Evolutionary conservation across 1,140 invertebrate genomes (phyloP).

Genomic region (Papilio glaucus): DNA sequence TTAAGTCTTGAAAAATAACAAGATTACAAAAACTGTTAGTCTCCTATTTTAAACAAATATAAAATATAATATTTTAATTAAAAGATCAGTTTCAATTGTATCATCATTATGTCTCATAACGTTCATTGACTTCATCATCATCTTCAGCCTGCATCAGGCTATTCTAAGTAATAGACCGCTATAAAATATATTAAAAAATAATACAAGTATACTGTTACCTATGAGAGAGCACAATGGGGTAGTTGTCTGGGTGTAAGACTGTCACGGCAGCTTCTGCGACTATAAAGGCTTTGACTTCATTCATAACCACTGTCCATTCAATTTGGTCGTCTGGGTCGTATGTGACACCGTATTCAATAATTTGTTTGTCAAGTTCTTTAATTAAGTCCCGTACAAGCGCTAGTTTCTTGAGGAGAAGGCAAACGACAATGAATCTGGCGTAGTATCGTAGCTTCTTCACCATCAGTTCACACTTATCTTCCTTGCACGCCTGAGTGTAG

Average conservation of each 20-base stretch:
- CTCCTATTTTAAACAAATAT: not conserved
- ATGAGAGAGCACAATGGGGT: conserved; percentile 90
- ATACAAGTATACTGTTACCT: conserved; percentile 84
- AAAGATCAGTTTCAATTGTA: not conserved
- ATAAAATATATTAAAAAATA: not conserved
- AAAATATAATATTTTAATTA: not conserved
- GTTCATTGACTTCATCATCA: not conserved
- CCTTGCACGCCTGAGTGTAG: conserved; percentile 96
- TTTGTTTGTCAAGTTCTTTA: conserved; percentile 94
- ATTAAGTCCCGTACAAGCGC: conserved; percentile 96
- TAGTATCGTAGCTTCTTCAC: conserved; percentile 99
- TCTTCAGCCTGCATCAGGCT: not conserved
- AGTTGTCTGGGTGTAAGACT: conserved; percentile 93
- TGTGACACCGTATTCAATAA: conserved; percentile 96
- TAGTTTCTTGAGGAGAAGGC: conserved; percentile 96
- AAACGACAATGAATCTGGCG: conserved; percentile 98
- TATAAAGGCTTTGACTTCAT: conserved; percentile 97
- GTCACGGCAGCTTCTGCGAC: conserved; percentile 95
- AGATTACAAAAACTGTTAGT: not conserved
- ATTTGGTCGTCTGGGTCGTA: conserved; percentile 98
- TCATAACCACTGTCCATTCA: conserved; percentile 97
- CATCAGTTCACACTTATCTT: conserved; percentile 97
- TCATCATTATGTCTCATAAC: not conserved
- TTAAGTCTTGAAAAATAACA: conserved; percentile 38
- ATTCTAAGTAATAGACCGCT: too few relatives aligned